Base-by-base conservation (phyloP, 2,888 invertebrate genomes). In the Idaea aversata region DNA sequence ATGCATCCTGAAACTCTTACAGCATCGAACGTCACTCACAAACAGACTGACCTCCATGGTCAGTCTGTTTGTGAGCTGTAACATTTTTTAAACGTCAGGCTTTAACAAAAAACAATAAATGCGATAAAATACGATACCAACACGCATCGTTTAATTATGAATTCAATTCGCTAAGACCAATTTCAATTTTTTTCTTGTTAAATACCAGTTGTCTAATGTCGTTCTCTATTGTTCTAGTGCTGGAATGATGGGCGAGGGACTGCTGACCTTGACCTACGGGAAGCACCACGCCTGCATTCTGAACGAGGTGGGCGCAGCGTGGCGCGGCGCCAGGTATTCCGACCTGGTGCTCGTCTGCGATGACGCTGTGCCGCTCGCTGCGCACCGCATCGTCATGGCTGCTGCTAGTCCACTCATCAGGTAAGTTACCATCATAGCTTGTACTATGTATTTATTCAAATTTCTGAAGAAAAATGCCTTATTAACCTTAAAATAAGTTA, bases 271-370 rank as follows among this genome's bases (percentile, higher is more conserved):
- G 93, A 97, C 97, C 93, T 97, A 97, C 94, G 97, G 97, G 94
- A 97, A 97, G 94, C 97, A 97, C 94, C 97, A 97, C 94, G 97
- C 97, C 93, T 97, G 97, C 93, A 96, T 97, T 94, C 96, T 97
- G 90, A 97, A 96, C 91, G 97, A 97, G 94, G 96, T 97, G 87
- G 96, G 96, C 85, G 96, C 97, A 85, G 97, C 97, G 94, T 97
- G 97, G 94, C 94, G 96, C 80, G 97, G 97, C 76, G 97, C 97
- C 88, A 95, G 96, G 90, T 97, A 96, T 91, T 96, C 97, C 69
- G 97, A 97, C 93, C 95, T 97, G 91, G 95, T 96, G 83, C 95
- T 97, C 84, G 95, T 97, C 74, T 97, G 97, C 88, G 97, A 97
- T 88, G 97, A 97, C 90, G 96, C 96, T 77, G 96, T 96, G 77